A percentile compares a stretch with the other conserved stretches of the same genome.
Conservation (phyloP, 2,797 vertebrate species). For the Rhabdomys pumilio region DNA sequence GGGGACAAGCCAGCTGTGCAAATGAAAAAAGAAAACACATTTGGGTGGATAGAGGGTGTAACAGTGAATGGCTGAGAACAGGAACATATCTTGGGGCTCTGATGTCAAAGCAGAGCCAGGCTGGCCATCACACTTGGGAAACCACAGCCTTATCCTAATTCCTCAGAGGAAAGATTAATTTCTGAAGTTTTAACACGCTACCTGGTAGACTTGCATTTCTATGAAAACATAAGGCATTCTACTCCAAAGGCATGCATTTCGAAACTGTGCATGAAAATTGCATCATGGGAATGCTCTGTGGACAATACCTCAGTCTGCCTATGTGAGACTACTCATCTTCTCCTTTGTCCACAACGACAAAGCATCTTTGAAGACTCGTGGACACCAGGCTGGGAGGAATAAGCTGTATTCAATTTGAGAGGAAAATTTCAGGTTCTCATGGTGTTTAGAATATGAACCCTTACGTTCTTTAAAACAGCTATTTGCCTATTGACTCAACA, state of each 20-base stretch:
- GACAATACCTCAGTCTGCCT: not conserved
- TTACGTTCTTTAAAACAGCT: not conserved
- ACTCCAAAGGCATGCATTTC: not conserved
- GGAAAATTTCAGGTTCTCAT: not conserved
- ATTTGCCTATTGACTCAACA: not conserved
- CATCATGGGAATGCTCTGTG: not conserved
- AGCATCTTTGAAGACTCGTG: not conserved
- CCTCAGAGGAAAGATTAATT: constrained; percentile 37
- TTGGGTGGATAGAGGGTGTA: not conserved
- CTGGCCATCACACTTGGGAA: not conserved
- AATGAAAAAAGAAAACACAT: constrained; percentile 79
- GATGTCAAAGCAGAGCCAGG: not conserved
- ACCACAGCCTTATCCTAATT: not conserved
- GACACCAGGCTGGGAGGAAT: not conserved
- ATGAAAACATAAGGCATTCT: not conserved
- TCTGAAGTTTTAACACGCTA: not conserved
- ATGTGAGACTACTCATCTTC: not conserved
- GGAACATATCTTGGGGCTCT: not conserved
- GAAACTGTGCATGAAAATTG: not conserved
- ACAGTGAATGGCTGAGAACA: not conserved
- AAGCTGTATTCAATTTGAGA: constrained; percentile 1
- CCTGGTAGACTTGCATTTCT: not conserved
- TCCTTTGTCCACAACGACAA: not conserved
- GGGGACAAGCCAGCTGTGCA: constrained; percentile 65
- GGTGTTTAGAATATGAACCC: not conserved